A percentile compares a stretch with the other conserved stretches of the same genome.
Conservation (phyloP, 30 jellyfish, hydroid and myxozoan species). For the Phacellophora camtschatica region DNA sequence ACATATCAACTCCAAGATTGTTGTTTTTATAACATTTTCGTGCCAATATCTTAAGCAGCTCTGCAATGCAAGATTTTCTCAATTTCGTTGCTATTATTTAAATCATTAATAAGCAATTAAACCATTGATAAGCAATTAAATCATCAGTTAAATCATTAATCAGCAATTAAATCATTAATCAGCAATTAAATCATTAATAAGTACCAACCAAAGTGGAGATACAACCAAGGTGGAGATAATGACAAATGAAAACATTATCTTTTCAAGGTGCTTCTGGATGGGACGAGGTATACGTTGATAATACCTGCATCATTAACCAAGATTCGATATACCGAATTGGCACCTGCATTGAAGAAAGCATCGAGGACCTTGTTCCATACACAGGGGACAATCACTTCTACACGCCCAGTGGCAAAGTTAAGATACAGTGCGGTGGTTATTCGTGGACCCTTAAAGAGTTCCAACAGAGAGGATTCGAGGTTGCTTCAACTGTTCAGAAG, state of each 20-base stretch:
- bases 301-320: conserved; percentile 58
- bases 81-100: too few relatives aligned
- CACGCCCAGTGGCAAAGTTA: conserved; percentile 74
- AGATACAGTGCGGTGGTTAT: conserved; percentile 67
- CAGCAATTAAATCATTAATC: too few relatives aligned
- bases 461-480: conserved; percentile 84
- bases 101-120: too few relatives aligned
- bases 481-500: conserved; percentile 28
- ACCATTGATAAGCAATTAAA: too few relatives aligned
- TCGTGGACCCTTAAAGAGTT: conserved; percentile 77
- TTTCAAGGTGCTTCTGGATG: conserved; percentile 86
- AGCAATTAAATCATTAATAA: neutral
- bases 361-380: conserved; percentile 68
- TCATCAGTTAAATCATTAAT: too few relatives aligned
- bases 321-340: conserved; percentile 78
- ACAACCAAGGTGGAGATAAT: neutral
- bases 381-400: conserved; percentile 70
- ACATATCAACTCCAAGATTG: too few relatives aligned
- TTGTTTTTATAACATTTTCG: too few relatives aligned
- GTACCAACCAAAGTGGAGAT: neutral
- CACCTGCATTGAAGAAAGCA: conserved; percentile 60
- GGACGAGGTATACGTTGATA: conserved; percentile 73
- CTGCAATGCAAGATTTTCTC: too few relatives aligned
- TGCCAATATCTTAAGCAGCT: too few relatives aligned
- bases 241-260: neutral